These are phyloP conservation scores for Panagrolaimus sp. DNA, from an alignment of 1,140 invertebrate genomes.

Conservation along the genomic window DNA sequence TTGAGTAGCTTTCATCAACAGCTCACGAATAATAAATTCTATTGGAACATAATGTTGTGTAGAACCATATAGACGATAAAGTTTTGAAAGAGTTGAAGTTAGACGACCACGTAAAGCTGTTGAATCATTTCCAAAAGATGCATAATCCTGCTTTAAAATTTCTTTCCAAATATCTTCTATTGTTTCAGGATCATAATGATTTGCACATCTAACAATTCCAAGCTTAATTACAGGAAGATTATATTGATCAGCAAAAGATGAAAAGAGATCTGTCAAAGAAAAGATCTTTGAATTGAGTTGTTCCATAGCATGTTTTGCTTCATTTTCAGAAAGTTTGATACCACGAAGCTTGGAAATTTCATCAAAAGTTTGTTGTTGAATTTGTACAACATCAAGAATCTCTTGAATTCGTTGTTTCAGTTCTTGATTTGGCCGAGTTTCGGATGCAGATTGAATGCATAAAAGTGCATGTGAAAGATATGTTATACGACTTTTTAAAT, in stretches of 20 bases:
- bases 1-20: background rate
- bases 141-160: constrained; percentile 62
- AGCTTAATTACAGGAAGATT: constrained; percentile 62
- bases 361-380: constrained; percentile 33
- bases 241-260: constrained; percentile 62
- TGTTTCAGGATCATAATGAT: constrained; percentile 60
- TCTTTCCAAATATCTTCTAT: constrained; percentile 63
- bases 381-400: constrained; percentile 68
- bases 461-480: constrained; percentile 84
- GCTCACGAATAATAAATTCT: background rate
- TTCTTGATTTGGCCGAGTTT: constrained; percentile 67
- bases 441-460: constrained; percentile 73
- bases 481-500: constrained; percentile 69
- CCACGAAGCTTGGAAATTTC: background rate
- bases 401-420: constrained; percentile 85
- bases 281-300: background rate
- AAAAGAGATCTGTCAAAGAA: constrained; percentile 59
- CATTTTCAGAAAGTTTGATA: constrained; percentile 57
- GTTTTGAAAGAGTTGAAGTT: background rate
- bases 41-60: background rate
- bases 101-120: background rate
- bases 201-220: constrained; percentile 62
- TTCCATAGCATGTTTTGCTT: background rate
- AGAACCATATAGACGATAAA: background rate
- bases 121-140: background rate